phyloP scores from a whole-genome alignment of 2,888 invertebrate species.

The Temnothorax unifasciatus region DNA sequence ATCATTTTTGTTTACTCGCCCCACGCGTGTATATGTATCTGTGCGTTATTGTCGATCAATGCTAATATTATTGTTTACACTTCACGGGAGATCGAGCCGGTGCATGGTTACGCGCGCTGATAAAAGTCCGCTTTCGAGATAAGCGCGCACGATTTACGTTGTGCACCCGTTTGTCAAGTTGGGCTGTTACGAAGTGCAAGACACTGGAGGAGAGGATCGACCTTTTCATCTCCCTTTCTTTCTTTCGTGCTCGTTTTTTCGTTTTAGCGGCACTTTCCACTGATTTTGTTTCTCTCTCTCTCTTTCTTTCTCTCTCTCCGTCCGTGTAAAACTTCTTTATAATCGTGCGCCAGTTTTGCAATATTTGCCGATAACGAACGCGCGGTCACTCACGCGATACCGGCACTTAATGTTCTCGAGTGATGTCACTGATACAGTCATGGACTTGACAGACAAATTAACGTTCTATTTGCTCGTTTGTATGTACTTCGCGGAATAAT shows the following conservation, averaged over 20 bases:
- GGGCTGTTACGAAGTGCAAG: background rate
- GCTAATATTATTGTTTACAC: slow-evolving; percentile 31
- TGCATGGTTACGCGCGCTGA: slow-evolving; percentile 24
- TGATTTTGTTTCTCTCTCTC: slow-evolving; percentile 16
- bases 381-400: slow-evolving; percentile 38
- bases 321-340: slow-evolving; percentile 8
- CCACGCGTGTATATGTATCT: background rate
- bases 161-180: background rate
- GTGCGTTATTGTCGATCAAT: background rate
- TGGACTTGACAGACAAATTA: slow-evolving; percentile 44
- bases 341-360: slow-evolving; percentile 40
- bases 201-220: background rate
- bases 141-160: slow-evolving; percentile 28
- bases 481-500: background rate
- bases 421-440: slow-evolving; percentile 32
- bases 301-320: background rate
- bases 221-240: background rate
- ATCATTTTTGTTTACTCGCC: background rate
- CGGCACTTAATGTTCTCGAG: background rate
- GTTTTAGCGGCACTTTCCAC: slow-evolving; percentile 17
- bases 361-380: slow-evolving; percentile 36
- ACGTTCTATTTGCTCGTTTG: background rate
- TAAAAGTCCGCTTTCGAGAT: slow-evolving; percentile 42
- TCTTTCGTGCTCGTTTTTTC: slow-evolving; percentile 1
- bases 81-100: slow-evolving; percentile 34